Evolutionary conservation across 2,888 invertebrate species (phyloP), one percentile per base, ranked within the genome.

Genomic region (Lomographa bimaculata): DNA sequence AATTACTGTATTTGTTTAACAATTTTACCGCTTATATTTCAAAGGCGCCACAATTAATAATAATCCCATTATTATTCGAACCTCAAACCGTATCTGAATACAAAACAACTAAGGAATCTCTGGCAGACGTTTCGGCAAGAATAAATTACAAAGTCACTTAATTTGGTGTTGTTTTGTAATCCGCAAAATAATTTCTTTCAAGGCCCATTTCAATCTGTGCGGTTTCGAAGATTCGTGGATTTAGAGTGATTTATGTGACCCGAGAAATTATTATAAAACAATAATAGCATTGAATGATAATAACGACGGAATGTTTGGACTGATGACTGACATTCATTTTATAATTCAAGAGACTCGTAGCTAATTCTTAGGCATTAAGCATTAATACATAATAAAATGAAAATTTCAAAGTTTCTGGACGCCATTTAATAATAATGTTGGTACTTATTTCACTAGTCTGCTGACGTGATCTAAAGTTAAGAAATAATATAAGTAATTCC

Each of bases 81-180:
- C 54, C 52, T 38, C 58, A 57, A 64, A 59, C 55, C 58, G 42
- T 60, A 70, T 66, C 53, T 61, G 54, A 64, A 70, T 59, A 70
- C 60, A 64, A 67, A 74, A 69, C 62, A 71, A 71, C 50, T 60
- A 56, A 64, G 60, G 56, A 71, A 71, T 70, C 50, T 61, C 43
- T 34, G 43, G 57, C 63, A 57, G 64, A 60, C 66, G 63, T 64
- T 71, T 62, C 64, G 60, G 58, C 59, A 54, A 46, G 66, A 68
- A 75, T 73, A 72, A 75, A 72, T 75, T 71, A 67, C 63, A 64
- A 74, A 71, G 65, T 76, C 70, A 64, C 65, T 71, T 71, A 69
- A 71, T 75, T 68, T 68, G 58, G 57, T 64, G 67, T 71, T 74
- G 65, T 74, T 73, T 36, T 72, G 67, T 71, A 69, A 73, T 69